Evolutionary conservation across 1,140 invertebrate species (phyloP).

Genomic region (Zelostemma sp.): DNA sequence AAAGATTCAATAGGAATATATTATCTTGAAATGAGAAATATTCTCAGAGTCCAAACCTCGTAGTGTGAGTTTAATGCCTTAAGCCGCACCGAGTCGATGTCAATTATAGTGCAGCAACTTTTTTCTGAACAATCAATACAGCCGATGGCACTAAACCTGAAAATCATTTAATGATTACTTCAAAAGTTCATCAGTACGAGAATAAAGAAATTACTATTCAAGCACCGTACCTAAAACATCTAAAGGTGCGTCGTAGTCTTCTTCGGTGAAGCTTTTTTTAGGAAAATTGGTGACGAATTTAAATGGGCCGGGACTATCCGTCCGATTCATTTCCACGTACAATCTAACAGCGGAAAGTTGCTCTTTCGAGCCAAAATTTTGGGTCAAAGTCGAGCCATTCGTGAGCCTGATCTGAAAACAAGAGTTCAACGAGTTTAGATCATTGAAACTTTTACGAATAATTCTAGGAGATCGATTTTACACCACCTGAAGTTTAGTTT

Average conservation of each 20-base stretch:
- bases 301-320: constrained; percentile 76
- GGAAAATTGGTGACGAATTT: constrained; percentile 89
- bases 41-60: too few species aligned
- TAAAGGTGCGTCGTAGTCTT: constrained; percentile 89
- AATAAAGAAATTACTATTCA: constrained; percentile 15
- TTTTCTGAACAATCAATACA: constrained; percentile 80
- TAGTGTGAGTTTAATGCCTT: too few species aligned
- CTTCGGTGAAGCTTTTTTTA: constrained; percentile 85
- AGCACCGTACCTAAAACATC: constrained; percentile 79
- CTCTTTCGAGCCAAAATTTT: constrained; percentile 88
- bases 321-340: constrained; percentile 84
- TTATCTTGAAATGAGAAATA: too few species aligned
- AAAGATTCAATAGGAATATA: background rate
- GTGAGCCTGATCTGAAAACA: constrained; percentile 72
- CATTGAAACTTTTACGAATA: background rate
- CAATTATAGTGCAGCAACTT: too few species aligned
- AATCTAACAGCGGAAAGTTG: constrained; percentile 89
- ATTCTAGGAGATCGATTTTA: background rate
- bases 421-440: constrained; percentile 7
- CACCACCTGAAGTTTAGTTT: constrained; percentile 78
- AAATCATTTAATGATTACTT: too few species aligned
- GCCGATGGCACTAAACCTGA: constrained; percentile 84
- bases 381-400: constrained; percentile 78
- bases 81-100: too few species aligned
- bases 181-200: too few species aligned